Conservation (phyloP, 2,888 invertebrate genomes). For the Drosophila nr. medialis region DNA sequence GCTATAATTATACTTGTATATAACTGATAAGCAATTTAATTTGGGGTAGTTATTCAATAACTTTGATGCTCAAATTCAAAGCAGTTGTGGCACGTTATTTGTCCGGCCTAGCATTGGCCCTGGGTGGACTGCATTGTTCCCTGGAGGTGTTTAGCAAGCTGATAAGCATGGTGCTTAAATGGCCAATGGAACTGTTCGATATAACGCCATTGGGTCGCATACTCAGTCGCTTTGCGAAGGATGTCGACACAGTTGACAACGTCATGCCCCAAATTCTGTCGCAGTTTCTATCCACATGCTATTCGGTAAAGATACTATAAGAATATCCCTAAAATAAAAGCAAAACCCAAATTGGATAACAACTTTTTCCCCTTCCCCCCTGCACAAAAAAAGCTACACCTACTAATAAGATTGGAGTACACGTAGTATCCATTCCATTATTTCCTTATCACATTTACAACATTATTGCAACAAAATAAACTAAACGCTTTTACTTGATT, state of each 20-base stretch:
- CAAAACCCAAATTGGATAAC: neutral
- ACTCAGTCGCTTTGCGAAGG: constrained; percentile 88
- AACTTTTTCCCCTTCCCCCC: neutral
- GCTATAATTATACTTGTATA: neutral
- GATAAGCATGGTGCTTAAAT: constrained; percentile 87
- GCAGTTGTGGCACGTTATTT: constrained; percentile 83
- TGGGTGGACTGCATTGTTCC: constrained; percentile 87
- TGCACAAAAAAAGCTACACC: constrained; percentile 9
- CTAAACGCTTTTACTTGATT: constrained; percentile 64
- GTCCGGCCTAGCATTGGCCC: constrained; percentile 83
- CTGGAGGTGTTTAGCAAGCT: constrained; percentile 87
- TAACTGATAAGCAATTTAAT: constrained; percentile 6
- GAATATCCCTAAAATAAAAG: neutral
- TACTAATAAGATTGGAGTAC: constrained; percentile 8
- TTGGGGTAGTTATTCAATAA: constrained; percentile 20
- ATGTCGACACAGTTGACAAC: constrained; percentile 87
- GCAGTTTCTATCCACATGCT: constrained; percentile 84
- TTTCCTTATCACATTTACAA: neutral
- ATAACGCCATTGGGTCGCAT: constrained; percentile 91
- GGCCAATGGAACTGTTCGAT: constrained; percentile 92
- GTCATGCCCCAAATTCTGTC: constrained; percentile 84
- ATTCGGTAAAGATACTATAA: constrained; percentile 84
- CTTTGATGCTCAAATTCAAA: constrained; percentile 41
- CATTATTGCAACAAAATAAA: constrained; percentile 12
- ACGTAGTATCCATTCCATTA: neutral